These are phyloP conservation scores for Nautilus pompilius DNA, from an alignment of 1,140 invertebrate species.

Conservation along the genomic window DNA sequence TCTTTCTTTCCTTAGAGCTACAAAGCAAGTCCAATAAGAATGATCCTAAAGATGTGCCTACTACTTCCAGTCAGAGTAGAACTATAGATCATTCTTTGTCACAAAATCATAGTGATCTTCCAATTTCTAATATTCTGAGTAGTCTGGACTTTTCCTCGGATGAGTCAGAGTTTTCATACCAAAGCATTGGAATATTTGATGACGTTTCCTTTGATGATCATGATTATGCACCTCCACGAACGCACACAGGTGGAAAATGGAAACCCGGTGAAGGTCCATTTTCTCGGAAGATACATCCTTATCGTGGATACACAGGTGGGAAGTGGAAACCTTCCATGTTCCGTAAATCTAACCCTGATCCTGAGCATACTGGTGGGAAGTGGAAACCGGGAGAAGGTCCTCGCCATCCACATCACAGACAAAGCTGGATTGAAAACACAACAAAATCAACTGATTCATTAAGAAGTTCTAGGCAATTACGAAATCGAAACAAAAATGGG, in stretches of 20 bases:
- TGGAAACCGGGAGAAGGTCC: conserved; percentile 28
- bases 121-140: conserved; percentile 43
- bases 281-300: not conserved
- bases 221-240: conserved; percentile 55
- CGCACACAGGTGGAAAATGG: conserved; percentile 74
- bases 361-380: conserved; percentile 19
- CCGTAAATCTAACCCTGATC: not conserved
- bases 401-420: no score
- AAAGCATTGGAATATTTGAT: conserved; percentile 28
- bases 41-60: conserved; percentile 9
- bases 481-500: not conserved
- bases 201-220: conserved; percentile 37
- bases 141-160: conserved; percentile 45
- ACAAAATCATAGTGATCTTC: conserved; percentile 13
- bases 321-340: not conserved
- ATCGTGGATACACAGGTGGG: not conserved
- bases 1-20: conserved; percentile 79
- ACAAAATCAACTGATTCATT: not conserved
- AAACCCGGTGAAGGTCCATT: conserved; percentile 58
- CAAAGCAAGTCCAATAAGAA: conserved; percentile 65
- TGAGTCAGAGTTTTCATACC: conserved; percentile 25
- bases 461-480: not conserved
- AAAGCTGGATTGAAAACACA: no score
- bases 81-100: not conserved
- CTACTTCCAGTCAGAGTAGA: not conserved